Evolutionary conservation across 1,140 invertebrate species (phyloP), one percentile per base, ranked within the genome.

Genomic region (Brachionus rotundiformis): DNA sequence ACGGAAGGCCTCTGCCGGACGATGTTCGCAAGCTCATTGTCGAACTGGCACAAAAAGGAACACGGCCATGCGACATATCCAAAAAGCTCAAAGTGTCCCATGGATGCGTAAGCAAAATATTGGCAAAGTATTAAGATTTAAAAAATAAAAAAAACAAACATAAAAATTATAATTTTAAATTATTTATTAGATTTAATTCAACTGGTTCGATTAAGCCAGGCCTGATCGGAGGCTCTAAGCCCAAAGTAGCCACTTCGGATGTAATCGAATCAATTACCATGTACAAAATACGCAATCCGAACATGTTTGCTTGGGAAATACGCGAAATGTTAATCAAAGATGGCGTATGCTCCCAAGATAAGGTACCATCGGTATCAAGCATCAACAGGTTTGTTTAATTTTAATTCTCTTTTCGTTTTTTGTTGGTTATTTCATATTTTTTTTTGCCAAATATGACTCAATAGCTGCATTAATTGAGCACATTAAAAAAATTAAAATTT

Each of bases 231-330:
- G 97, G 97, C 16, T 97, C 94, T 29, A 99, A 99, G 89, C 97
- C 97, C 6, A 99, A 99, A 89, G 97, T 99, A 29, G 97, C 97
- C 3, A 99, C 97, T 0, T 96, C 96, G 0, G 94, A 95, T 63
- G 97, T 99, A 11, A 96, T 99, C 29, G 95, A 98, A 86, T 95
- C 96, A 54, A 99, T 99, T 83, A 94, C 96, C 0, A 94, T 94
- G 83, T 99, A 99, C 90, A 99, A 99, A 88, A 90, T 95, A 82
- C 95, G 98, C 87, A 98, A 99, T 89, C 97, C 97, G 0, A 99
- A 96, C 13, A 98, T 99, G 96, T 99, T 99, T 88, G 97, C 97
- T 2, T 99, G 97, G 97, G 97, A 99, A 89, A 99, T 99, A 85
- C 90, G 97, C 39, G 96, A 99, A 89, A 91, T 95, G 89, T 91